phyloP scores from a whole-genome alignment of 2,888 invertebrate species.

The Cetonia aurata region DNA sequence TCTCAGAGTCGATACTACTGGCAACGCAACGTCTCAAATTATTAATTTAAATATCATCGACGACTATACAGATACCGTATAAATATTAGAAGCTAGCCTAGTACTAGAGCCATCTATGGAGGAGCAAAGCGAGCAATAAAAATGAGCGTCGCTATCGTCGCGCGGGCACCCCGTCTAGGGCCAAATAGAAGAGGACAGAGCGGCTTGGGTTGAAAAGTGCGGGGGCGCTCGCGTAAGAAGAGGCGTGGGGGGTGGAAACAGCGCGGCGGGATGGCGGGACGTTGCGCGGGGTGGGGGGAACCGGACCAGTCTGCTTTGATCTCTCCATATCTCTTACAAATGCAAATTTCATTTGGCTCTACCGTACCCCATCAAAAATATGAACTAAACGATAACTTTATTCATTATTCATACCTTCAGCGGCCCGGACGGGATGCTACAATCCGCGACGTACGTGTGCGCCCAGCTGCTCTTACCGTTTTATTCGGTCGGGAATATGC shows the following conservation, averaged over 20 bases:
- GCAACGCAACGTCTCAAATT: too few species aligned
- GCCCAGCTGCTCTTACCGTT: constrained; percentile 29
- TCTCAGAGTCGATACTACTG: too few species aligned
- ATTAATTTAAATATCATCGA: too few species aligned
- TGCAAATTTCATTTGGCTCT: constrained; percentile 69
- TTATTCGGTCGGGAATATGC: constrained; percentile 11
- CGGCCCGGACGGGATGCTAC: constrained; percentile 52
- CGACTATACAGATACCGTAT: too few species aligned
- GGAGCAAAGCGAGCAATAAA: too few species aligned
- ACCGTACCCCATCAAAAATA: constrained; percentile 71
- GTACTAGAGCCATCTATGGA: too few species aligned
- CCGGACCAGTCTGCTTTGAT: constrained; percentile 63
- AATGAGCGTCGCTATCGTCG: too few species aligned
- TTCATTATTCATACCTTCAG: constrained; percentile 73
- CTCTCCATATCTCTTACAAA: constrained; percentile 69
- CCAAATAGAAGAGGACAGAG: constrained; percentile 37
- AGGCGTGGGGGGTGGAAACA: constrained; percentile 14
- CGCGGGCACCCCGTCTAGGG: constrained; percentile 14
- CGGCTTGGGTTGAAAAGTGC: constrained; percentile 44
- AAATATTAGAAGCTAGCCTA: too few species aligned
- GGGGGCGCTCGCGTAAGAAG: constrained; percentile 39
- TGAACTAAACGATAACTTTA: constrained; percentile 75
- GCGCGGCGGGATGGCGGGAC: too few species aligned
- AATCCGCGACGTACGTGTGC: constrained; percentile 50
- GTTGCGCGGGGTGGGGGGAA: too few species aligned